These are phyloP conservation scores for Cerastoderma edule DNA, from an alignment of 2,888 invertebrate species.

Conservation along the genomic window DNA sequence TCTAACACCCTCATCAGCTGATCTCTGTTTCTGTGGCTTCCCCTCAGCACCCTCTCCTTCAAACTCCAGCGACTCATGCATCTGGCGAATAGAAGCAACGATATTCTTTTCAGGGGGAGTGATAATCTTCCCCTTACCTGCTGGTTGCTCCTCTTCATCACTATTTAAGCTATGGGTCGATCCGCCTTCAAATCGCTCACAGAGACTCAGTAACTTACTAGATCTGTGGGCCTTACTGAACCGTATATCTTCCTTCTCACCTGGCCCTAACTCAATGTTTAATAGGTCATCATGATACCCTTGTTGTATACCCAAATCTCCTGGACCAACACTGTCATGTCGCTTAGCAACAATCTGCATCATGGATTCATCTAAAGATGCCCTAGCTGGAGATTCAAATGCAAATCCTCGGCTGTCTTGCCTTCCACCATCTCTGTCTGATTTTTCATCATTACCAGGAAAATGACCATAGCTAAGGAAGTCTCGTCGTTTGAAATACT, in stretches of 20 bases:
- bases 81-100: conserved; percentile 57
- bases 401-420: conserved; percentile 22
- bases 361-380: conserved; percentile 75
- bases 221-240: conserved; percentile 71
- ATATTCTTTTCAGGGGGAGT: conserved; percentile 60
- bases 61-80: conserved; percentile 52
- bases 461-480: conserved; percentile 57
- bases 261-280: conserved; percentile 58
- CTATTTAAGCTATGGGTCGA: conserved; percentile 59
- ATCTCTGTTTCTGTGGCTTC: conserved; percentile 35
- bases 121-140: conserved; percentile 38
- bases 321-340: conserved; percentile 59
- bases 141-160: conserved; percentile 47
- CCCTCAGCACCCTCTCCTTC: conserved; percentile 29
- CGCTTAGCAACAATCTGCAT: conserved; percentile 72
- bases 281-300: conserved; percentile 67
- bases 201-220: conserved; percentile 73
- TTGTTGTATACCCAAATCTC: conserved; percentile 40
- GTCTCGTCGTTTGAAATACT: conserved; percentile 57
- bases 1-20: conserved; percentile 35
- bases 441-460: conserved; percentile 21
- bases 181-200: conserved; percentile 75
- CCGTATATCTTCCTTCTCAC: conserved; percentile 65
- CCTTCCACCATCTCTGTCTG: conserved; percentile 3
- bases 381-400: conserved; percentile 66